Conservation (phyloP, 2,888 invertebrate species). For the Oligia strigilis region DNA sequence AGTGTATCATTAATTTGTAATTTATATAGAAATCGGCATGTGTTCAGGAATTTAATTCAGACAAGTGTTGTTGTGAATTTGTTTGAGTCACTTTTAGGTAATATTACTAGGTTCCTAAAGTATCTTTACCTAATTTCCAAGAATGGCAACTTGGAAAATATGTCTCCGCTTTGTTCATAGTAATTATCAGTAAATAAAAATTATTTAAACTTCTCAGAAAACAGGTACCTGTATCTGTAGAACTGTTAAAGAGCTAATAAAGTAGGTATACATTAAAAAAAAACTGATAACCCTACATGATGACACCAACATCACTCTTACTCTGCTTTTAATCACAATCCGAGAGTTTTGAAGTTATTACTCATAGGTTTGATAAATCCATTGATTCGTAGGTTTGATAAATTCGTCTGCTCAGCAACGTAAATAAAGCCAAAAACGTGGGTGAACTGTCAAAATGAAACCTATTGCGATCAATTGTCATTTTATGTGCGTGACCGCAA, state of each 20-base stretch:
- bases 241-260: not conserved
- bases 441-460: not conserved
- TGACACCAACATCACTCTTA: not conserved
- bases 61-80: not conserved
- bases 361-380: not conserved
- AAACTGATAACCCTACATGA: not conserved
- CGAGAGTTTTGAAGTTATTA: not conserved
- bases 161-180: not conserved
- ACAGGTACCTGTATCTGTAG: not conserved
- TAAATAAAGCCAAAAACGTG: not conserved
- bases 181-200: not conserved
- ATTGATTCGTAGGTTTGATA: not conserved
- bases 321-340: not conserved
- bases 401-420: not conserved
- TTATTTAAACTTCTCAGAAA: not conserved
- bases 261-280: not conserved
- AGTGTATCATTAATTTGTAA: not conserved
- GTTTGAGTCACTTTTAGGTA: not conserved
- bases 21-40: not conserved
- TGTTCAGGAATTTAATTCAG: slow-evolving; percentile 1
- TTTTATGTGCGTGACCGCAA: too few relatives aligned
- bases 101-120: not conserved
- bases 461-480: too few relatives aligned
- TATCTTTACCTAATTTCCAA: not conserved
- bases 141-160: not conserved